Percentiles rank a stretch among this genome's conserved stretches.
These are phyloP conservation scores for Herminia tarsipennalis DNA, from an alignment of 2,888 invertebrate genomes.

Conservation along the genomic window DNA sequence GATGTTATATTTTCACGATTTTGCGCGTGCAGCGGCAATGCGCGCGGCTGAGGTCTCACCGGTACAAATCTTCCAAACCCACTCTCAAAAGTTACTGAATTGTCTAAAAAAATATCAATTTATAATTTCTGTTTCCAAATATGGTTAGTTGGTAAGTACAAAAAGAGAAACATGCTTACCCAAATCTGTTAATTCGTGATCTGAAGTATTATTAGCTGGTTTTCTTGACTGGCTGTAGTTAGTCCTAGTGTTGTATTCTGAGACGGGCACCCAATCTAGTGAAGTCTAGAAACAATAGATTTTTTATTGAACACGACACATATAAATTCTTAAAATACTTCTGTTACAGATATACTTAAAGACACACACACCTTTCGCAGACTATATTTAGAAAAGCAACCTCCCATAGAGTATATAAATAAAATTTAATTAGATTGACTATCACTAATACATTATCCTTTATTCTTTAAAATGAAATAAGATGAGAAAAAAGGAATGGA, in stretches of 20 bases:
- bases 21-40: conserved; percentile 74
- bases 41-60: conserved; percentile 80
- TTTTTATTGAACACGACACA: conserved; percentile 21
- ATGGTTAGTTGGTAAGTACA: conserved; percentile 8
- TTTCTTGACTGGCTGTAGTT: conserved; percentile 81
- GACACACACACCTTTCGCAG: conserved; percentile 72
- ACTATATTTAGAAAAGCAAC: conserved; percentile 80
- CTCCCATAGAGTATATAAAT: conserved; percentile 69
- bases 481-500: conserved; percentile 23
- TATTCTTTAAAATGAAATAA: conserved; percentile 16
- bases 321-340: conserved; percentile 25
- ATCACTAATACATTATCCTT: conserved; percentile 14
- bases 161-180: conserved; percentile 57
- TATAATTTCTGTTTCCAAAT: conserved; percentile 10
- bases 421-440: conserved; percentile 14
- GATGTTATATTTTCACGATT: conserved; percentile 70
- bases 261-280: conserved; percentile 83
- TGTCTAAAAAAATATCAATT: conserved; percentile 63
- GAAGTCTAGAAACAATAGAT: conserved; percentile 72
- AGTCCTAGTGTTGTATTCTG: conserved; percentile 79
- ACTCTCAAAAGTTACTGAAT: conserved; percentile 76
- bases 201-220: conserved; percentile 78
- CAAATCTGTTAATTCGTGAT: conserved; percentile 79
- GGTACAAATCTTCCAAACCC: conserved; percentile 83
- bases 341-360: conserved; percentile 3